A percentile compares a stretch with the other conserved stretches of the same genome.
Evolutionary conservation across 2,888 invertebrate genomes (phyloP).

Genomic region (Aphrophora alni): DNA sequence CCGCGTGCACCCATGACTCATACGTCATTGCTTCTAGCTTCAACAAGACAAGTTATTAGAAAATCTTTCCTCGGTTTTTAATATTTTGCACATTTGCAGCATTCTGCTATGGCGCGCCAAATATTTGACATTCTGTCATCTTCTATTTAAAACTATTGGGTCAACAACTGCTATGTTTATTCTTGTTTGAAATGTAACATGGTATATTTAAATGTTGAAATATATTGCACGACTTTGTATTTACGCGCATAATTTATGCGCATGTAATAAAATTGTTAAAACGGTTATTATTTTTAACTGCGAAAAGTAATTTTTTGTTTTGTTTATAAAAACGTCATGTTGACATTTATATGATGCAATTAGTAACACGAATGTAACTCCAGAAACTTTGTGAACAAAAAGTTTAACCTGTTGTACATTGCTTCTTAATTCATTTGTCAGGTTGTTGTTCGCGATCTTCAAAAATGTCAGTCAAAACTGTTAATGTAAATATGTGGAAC

Average conservation of each 20-base stretch:
- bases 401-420: too few relatives aligned
- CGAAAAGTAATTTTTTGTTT: too few relatives aligned
- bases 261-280: not conserved
- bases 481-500: too few relatives aligned
- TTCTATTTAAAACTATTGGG: slow-evolving; percentile 9
- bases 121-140: slow-evolving; percentile 2
- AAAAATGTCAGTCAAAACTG: too few relatives aligned
- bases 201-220: not conserved
- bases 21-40: not conserved
- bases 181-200: not conserved
- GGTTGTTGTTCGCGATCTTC: too few relatives aligned
- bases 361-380: too few relatives aligned
- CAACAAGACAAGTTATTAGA: not conserved
- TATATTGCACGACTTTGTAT: not conserved
- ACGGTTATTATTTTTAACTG: too few relatives aligned
- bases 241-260: not conserved
- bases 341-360: too few relatives aligned
- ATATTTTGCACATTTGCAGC: not conserved
- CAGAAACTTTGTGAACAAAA: too few relatives aligned
- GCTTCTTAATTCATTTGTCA: too few relatives aligned
- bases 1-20: not conserved
- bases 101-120: not conserved
- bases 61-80: not conserved
- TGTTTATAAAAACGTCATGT: too few relatives aligned
- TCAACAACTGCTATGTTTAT: not conserved